Conservation (phyloP, 2,113 vertebrate species). For the Aphyosemion australe region DNA sequence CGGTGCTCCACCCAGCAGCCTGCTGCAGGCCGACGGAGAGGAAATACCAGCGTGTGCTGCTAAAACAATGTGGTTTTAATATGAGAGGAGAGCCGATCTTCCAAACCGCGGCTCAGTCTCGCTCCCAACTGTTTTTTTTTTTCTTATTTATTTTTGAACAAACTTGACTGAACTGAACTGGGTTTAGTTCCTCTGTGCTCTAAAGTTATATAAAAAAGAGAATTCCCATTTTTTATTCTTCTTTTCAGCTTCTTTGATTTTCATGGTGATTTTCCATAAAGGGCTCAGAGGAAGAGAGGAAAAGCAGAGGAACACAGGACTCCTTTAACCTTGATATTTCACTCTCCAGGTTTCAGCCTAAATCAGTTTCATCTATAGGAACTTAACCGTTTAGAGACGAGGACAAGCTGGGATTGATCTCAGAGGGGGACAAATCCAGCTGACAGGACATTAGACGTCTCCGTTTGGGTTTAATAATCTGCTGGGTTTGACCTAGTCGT, state of each 20-base stretch:
- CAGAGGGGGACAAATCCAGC: background rate
- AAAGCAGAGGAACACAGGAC: constrained; percentile 11
- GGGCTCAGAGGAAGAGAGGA: background rate
- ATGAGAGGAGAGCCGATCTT: constrained; percentile 27
- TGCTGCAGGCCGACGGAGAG: constrained; percentile 25
- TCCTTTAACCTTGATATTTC: background rate
- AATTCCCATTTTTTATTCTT: too few relatives aligned
- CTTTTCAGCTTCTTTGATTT: background rate
- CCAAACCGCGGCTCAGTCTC: constrained; percentile 15
- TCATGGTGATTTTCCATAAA: background rate
- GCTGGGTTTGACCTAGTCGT: background rate
- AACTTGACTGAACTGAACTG: too few relatives aligned
- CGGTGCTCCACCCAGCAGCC: constrained; percentile 40
- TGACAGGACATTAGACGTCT: background rate
- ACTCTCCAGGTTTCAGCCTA: constrained; percentile 7
- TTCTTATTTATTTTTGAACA: too few relatives aligned
- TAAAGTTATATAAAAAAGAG: background rate
- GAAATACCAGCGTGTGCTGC: constrained; percentile 70
- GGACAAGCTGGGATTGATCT: background rate
- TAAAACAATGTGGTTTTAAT: constrained; percentile 68
- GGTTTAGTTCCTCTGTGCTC: too few relatives aligned
- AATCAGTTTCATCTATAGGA: constrained; percentile 28
- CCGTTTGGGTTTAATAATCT: constrained; percentile 6
- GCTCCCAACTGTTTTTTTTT: too few relatives aligned
- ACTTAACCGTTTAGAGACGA: background rate